Evolutionary conservation across 1,140 invertebrate species (phyloP).

Genomic region (Panagrolaimus sp.): DNA sequence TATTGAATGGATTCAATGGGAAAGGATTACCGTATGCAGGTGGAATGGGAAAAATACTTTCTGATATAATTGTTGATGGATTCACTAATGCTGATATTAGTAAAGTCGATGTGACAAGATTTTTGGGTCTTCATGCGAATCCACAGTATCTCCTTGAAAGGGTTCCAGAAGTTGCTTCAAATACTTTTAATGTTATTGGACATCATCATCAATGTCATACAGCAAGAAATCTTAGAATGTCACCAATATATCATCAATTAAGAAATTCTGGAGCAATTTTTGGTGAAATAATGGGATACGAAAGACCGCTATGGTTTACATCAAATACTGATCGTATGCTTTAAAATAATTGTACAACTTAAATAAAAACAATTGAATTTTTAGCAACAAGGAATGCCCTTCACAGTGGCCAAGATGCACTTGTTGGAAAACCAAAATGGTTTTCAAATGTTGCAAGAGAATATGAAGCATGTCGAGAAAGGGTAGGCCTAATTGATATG

Average conservation of each 20-base stretch:
- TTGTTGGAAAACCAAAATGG: constrained; percentile 76
- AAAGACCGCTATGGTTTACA: constrained; percentile 82
- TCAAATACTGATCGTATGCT: constrained; percentile 20
- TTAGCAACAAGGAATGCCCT: constrained; percentile 41
- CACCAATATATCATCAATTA: constrained; percentile 86
- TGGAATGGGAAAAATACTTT: constrained; percentile 81
- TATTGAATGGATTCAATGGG: constrained; percentile 91
- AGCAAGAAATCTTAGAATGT: constrained; percentile 84
- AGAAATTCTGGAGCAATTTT: constrained; percentile 88
- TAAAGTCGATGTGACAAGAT: constrained; percentile 82
- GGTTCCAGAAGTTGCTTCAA: constrained; percentile 82
- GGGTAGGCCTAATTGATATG: constrained; percentile 87
- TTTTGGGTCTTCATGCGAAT: constrained; percentile 91
- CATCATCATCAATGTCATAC: constrained; percentile 74
- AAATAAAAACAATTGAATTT: neutral
- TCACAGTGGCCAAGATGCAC: constrained; percentile 51
- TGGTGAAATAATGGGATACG: constrained; percentile 96
- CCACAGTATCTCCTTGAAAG: constrained; percentile 84
- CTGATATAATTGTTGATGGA: constrained; percentile 80
- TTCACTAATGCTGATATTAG: constrained; percentile 59
- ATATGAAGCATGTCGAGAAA: constrained; percentile 87
- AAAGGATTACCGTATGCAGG: constrained; percentile 84
- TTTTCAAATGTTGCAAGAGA: constrained; percentile 81
- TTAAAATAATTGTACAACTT: neutral
- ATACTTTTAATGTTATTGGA: constrained; percentile 65